Percentiles rank a stretch among this genome's conserved stretches.
These are phyloP conservation scores for Chaetodon trifasciatus DNA, from an alignment of 2,797 vertebrate species.

Conservation along the genomic window DNA sequence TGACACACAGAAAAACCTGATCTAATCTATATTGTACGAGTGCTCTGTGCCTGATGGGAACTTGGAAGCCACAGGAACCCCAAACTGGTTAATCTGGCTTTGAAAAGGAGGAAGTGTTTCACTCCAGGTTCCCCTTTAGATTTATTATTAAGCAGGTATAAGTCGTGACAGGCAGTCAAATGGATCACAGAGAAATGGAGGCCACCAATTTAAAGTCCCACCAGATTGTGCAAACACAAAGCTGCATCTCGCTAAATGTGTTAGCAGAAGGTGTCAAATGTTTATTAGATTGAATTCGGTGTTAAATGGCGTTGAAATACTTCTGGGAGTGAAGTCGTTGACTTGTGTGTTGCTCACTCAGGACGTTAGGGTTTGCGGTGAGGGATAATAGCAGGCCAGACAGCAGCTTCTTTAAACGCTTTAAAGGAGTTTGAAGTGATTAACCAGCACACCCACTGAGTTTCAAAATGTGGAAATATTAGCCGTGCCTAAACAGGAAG, in stretches of 20 bases:
- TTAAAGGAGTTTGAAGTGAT: not conserved
- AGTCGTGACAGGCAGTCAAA: not conserved
- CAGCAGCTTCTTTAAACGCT: not conserved
- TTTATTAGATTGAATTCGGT: not conserved
- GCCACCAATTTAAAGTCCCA: not conserved
- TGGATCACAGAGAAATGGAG: not conserved
- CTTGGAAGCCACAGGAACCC: not conserved
- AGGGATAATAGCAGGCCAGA: not conserved
- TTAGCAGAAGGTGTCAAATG: not conserved
- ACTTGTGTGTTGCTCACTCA: not conserved
- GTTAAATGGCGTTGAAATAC: not conserved
- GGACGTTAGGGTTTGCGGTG: constrained; percentile 9
- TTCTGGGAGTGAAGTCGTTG: not conserved
- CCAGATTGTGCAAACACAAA: not conserved
- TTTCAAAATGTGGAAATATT: constrained; percentile 4
- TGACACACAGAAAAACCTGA: no score
- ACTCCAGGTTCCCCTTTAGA: rapidly evolving
- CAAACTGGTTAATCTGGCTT: not conserved
- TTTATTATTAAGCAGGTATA: not conserved
- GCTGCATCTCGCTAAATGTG: not conserved
- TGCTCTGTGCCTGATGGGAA: not conserved
- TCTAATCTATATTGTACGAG: not conserved
- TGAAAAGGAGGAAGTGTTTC: not conserved
- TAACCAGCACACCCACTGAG: not conserved
- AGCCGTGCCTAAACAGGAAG: constrained; percentile 19